Percentiles rank a stretch among this genome's conserved stretches.
These are phyloP conservation scores for Carpatolechia fugitivella DNA, from an alignment of 2,888 invertebrate genomes.

Conservation along the genomic window DNA sequence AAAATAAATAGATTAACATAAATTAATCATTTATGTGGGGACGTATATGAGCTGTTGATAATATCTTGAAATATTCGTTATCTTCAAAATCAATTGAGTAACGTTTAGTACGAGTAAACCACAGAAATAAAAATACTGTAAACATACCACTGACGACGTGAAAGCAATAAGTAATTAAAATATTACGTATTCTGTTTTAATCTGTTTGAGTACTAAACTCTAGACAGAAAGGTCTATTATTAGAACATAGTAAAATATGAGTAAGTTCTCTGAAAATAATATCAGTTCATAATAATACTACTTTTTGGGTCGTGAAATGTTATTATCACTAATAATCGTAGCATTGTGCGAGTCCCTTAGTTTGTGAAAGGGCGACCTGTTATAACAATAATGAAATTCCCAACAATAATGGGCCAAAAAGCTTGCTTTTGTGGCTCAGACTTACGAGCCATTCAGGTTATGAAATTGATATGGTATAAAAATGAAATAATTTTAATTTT, in stretches of 20 bases:
- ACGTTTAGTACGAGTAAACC: too few species aligned
- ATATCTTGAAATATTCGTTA: too few species aligned
- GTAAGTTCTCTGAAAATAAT: too few species aligned
- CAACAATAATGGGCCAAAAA: constrained; percentile 37
- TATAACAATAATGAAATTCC: constrained; percentile 36
- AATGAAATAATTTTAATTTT: background rate
- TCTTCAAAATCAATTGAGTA: too few species aligned
- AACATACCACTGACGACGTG: too few species aligned
- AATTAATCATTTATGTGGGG: background rate
- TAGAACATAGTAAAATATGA: too few species aligned
- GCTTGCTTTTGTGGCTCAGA: constrained; percentile 30
- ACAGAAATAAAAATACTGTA: too few species aligned
- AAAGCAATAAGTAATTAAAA: too few species aligned
- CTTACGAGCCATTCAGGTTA: background rate
- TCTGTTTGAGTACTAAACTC: too few species aligned
- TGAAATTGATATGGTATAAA: background rate
- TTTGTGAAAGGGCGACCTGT: constrained; percentile 33
- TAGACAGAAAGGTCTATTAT: too few species aligned
- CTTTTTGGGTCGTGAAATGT: constrained; percentile 30
- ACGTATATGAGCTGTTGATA: too few species aligned
- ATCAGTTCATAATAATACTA: background rate
- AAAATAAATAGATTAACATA: background rate
- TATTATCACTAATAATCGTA: constrained; percentile 51
- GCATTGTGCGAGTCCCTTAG: constrained; percentile 36
- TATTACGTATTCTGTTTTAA: too few species aligned